A percentile compares a stretch with the other conserved stretches of the same genome.
phyloP scores from a whole-genome alignment of 2,113 vertebrate genomes.

The Leptosomus discolor region DNA sequence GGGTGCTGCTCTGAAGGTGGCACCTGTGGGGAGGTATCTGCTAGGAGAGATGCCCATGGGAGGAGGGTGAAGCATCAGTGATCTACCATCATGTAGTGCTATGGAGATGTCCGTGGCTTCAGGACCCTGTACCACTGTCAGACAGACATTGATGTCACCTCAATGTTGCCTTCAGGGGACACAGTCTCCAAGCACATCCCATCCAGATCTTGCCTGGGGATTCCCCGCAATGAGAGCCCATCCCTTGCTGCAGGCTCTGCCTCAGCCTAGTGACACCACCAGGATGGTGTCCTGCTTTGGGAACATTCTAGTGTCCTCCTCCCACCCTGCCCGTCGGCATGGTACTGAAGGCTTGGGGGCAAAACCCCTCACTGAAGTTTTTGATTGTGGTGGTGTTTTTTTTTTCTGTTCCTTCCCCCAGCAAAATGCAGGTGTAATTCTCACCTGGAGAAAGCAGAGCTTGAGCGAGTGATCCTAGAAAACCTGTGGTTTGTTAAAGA shows the following conservation, averaged over 20 bases:
- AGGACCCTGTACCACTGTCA: not conserved
- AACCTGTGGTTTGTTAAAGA: not conserved
- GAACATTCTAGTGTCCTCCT: rapidly evolving
- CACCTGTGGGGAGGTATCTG: no score
- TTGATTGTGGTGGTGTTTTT: no score
- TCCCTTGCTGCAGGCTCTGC: not conserved
- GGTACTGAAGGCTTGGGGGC: not conserved
- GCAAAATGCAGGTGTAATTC: not conserved
- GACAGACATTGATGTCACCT: not conserved
- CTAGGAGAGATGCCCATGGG: not conserved
- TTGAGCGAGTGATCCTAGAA: not conserved
- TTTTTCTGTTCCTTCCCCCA: not conserved
- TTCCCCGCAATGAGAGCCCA: not conserved
- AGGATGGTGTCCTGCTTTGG: not conserved
- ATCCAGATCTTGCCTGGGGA: not conserved
- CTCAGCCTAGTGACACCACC: not conserved
- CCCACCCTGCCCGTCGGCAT: not conserved
- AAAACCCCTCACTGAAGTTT: not conserved
- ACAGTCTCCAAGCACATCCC: rapidly evolving
- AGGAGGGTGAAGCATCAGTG: not conserved
- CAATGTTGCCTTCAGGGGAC: not conserved
- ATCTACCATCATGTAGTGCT: rapidly evolving
- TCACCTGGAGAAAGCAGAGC: not conserved
- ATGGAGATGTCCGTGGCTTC: not conserved
- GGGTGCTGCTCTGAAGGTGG: not conserved